These are phyloP conservation scores for Aphodius granarius DNA, from an alignment of 2,888 invertebrate genomes.

Conservation along the genomic window DNA sequence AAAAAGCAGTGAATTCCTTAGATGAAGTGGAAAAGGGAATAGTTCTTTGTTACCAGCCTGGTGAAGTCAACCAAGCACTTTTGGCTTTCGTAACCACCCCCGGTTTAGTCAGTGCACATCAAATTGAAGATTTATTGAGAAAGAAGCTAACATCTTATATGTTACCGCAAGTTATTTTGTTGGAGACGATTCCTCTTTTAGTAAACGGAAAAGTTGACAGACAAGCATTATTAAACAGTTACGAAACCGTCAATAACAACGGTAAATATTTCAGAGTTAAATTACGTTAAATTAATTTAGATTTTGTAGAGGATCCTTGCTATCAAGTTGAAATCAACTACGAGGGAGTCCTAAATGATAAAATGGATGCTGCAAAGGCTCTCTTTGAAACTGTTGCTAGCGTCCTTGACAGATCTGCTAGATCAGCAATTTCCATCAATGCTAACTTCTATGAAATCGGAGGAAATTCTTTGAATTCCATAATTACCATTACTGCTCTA, in stretches of 20 bases:
- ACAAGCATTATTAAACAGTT: constrained; percentile 73
- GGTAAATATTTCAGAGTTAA: constrained; percentile 55
- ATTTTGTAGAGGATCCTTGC: constrained; percentile 53
- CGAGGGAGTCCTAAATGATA: constrained; percentile 61
- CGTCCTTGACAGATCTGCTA: constrained; percentile 67
- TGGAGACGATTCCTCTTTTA: constrained; percentile 76
- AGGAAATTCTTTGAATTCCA: constrained; percentile 85
- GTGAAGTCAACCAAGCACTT: constrained; percentile 71
- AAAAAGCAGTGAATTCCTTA: constrained; percentile 67
- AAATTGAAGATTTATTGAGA: constrained; percentile 67
- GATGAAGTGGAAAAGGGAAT: constrained; percentile 73
- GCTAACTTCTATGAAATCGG: constrained; percentile 84
- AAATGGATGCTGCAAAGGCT: constrained; percentile 65
- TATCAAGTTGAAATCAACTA: constrained; percentile 69
- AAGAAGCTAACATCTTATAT: constrained; percentile 73
- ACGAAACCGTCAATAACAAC: constrained; percentile 71
- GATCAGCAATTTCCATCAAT: constrained; percentile 63
- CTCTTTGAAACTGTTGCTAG: constrained; percentile 76
- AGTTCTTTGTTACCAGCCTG: constrained; percentile 78
- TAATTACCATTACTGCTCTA: constrained; percentile 76
- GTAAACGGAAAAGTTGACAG: constrained; percentile 89
- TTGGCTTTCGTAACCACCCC: constrained; percentile 64
- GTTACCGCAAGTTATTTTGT: constrained; percentile 75
- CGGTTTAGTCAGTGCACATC: constrained; percentile 55
- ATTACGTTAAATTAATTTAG: background rate